Base-by-base conservation (phyloP, 2,797 vertebrate genomes). In the Zalophus californianus region DNA sequence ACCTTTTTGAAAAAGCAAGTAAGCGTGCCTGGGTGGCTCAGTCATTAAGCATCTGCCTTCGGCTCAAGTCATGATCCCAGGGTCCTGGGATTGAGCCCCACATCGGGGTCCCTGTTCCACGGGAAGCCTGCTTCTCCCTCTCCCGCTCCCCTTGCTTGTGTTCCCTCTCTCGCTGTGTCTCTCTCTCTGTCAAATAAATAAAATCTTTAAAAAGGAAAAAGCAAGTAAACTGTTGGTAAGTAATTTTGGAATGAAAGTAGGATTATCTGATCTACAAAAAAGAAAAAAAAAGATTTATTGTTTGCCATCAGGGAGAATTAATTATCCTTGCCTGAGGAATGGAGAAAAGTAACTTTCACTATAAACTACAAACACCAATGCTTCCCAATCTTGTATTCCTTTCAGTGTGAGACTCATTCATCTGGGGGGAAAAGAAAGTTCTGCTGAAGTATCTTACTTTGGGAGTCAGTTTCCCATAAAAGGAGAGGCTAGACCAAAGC, bases 291-390 rank as follows among this genome's bases (percentile, higher is more conserved):
- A 3, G 54, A 86, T n/a, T 72, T 86, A 44, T 20, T 95, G 35
- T 78, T 91, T 90, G 27, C 50, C 70, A 13, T 94, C 54, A 44
- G 41, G 62, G 68, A 80, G 41, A 85, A 77, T 35, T 25, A 90
- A 89, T 93, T 83, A 58, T 41, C 60, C 35, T 56, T 78, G 78
- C 41, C 73, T 85, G 41, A 94, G 68, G 94, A 95, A 90, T 18
- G 83, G 12, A 77, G 27, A 52, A 94, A 96, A 95, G 75, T 84
- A 80, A 78, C 35, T 96, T 97, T 78, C 73, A 66, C 23, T 84
- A 72, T 75, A 84, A 93, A 92, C 70, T 84, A 95, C 68, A 91
- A 95, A 93, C n/a, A 89, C 2, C 41, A n/a, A 66, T 82, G 73
- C 56, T 90, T 89, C 83, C 72, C 56, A 79, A 58, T 70, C 48